Base-by-base conservation (phyloP, 2,797 vertebrate genomes). In the Myripristis jacobus region DNA sequence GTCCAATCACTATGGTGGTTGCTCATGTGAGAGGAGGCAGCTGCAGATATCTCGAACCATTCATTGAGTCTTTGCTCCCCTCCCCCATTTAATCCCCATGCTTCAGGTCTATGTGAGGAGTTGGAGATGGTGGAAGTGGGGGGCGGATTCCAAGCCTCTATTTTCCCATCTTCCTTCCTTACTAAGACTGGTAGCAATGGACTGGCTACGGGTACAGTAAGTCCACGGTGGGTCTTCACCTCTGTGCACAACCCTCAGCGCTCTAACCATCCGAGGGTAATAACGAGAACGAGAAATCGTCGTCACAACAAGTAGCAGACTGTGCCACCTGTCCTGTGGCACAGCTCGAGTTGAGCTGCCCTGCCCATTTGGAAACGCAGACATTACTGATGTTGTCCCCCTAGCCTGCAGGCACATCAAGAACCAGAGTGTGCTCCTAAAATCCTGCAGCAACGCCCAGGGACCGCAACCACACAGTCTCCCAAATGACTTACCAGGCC, bases 401-500 rank as follows among this genome's bases (percentile, higher is more conserved):
- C 43, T 24, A 44, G 70, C 80, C 75, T 86, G 81, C 82, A 82
- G 82, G 66, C 84, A 75, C 61, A 79, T 72, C 75, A 69, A 89
- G 68, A 79, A 72, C 76, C 68, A 69, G 63, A 22, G 67, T 84
- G 77, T 18, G 3, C 73, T 83, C 77, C 74, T 71, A 77, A 82
- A 89, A 91, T 88, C 88, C 88, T 85, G 91, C 92, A 93, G 92
- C 90, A 93, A 93, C 90, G 90, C 91, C 92, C 90, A 88, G 89
- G 80, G 89, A 90, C 78, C 48, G 89, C 89, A 88, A 85, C 69
- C 87, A 87, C 72, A 79, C 80, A 81, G 55, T 84, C 81, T 87
- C 86, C 82, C 81, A 82, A 73, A 85, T 82, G 84, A 89, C 82
- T 85, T 88, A 81, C 76, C 79, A 67, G 71, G 69, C 78, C 82